These are phyloP conservation scores for Zaprionus taronus DNA, from an alignment of 1,140 invertebrate species.

Conservation along the genomic window DNA sequence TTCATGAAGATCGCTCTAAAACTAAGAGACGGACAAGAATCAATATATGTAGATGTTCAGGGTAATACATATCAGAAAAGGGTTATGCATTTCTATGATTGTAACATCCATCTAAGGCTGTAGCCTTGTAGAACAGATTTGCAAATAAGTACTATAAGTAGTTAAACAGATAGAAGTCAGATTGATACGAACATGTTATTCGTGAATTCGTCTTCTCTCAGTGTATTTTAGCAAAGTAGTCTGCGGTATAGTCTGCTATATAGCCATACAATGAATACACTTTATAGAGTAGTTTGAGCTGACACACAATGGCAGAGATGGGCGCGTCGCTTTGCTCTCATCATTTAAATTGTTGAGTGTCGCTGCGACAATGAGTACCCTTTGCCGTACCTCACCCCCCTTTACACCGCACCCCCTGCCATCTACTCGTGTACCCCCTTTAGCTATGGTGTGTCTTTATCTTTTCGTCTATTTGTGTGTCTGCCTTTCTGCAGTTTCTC, in stretches of 20 bases:
- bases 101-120: too few relatives aligned
- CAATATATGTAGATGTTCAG: too few relatives aligned
- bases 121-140: too few relatives aligned
- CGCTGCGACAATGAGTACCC: conserved; percentile 7
- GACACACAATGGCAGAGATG: conserved; percentile 14
- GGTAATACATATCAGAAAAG: too few relatives aligned
- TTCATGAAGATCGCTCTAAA: too few relatives aligned
- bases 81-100: too few relatives aligned
- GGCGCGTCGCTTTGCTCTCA: conserved; percentile 15
- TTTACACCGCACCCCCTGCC: not conserved
- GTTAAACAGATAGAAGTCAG: too few relatives aligned
- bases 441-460: not conserved
- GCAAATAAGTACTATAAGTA: too few relatives aligned
- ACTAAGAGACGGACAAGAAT: too few relatives aligned
- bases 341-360: conserved; percentile 16
- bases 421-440: not conserved
- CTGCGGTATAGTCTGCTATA: not conserved
- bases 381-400: not conserved
- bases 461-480: not conserved
- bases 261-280: not conserved
- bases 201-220: not conserved
- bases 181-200: not conserved
- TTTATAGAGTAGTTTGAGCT: not conserved
- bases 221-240: not conserved
- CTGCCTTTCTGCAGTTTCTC: conserved; percentile 8